Evolutionary conservation across 2,888 invertebrate species (phyloP), one percentile per base, ranked within the genome.

Genomic region (Metallyticus violacea): DNA sequence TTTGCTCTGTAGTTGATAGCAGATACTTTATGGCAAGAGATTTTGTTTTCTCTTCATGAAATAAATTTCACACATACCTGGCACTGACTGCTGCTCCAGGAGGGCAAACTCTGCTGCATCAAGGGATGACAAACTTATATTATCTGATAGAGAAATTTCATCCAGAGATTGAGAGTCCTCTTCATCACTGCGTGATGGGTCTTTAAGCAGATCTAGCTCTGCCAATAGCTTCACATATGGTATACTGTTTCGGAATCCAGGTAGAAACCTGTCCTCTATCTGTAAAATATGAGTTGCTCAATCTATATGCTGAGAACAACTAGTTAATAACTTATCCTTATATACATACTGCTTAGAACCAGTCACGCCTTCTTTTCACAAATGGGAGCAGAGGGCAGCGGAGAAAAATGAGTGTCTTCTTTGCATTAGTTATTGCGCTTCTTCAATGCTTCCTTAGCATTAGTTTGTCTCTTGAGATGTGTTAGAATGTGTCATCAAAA

Each of bases 181-280:
- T 87, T 95, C 95, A 30, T 92, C 91, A 87, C 91, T 90, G 82
- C 90, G 89, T 1, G 92, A 91, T 6, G 92, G 91, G 88, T 95
- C 94, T 88, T 94, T 94, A 30, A 95, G 89, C 85, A 96, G 91
- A 91, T 96, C 96, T 82, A 97, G 91, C 89, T 97, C 96, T 82
- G 95, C 94, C 79, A 97, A 91, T 87, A 97, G 92, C 90, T 95
- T 95, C 6, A 95, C 92, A 90, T 97, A 97, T 0, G 94, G 93
- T 87, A 93, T 92, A 88, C 95, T 95, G 89, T 93, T 93, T 88
- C 95, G 94, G 91, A 97, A 97, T 0, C 94, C 93, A 1, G 94
- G 94, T 85, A 95, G 91, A 90, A 94, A 95, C 86, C 93, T 93
- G 29, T 94, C 94, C 86, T 95, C 94, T 81, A 91, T 93, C 90